phyloP scores from a whole-genome alignment of 2,888 invertebrate species.

The Drosophila pseudotalamancana region DNA sequence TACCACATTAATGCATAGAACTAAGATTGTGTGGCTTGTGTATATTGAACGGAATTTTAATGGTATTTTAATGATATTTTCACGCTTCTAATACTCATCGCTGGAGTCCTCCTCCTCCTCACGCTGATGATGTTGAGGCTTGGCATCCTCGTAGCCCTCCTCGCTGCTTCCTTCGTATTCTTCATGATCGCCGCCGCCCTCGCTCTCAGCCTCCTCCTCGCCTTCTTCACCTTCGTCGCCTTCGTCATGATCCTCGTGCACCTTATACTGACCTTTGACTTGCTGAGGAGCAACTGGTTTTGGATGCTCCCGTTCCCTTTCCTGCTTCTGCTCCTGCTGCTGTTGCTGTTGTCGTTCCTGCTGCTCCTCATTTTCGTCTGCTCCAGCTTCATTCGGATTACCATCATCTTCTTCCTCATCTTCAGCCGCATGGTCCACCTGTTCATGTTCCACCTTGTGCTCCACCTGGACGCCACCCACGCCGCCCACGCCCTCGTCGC shows the following conservation, averaged over 20 bases:
- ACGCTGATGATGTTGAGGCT: slow-evolving; percentile 43
- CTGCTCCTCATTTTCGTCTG: slow-evolving; percentile 1
- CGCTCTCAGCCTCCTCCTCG: slow-evolving; percentile 28
- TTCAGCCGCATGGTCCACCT: slow-evolving; percentile 24
- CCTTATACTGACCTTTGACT: slow-evolving; percentile 42
- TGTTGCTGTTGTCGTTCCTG: slow-evolving; percentile 10
- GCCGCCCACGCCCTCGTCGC: slow-evolving; percentile 31
- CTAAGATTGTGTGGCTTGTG: neutral
- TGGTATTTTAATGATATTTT: too few species aligned
- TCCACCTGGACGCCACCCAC: slow-evolving; percentile 32
- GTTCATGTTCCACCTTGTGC: slow-evolving; percentile 58
- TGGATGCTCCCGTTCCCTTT: neutral
- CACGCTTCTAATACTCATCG: slow-evolving; percentile 51
- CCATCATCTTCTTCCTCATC: slow-evolving; percentile 15
- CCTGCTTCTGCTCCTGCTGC: slow-evolving; percentile 2
- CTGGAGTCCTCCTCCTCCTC: slow-evolving; percentile 47
- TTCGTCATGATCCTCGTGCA: slow-evolving; percentile 53
- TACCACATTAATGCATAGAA: neutral
- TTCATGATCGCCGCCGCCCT: slow-evolving; percentile 58
- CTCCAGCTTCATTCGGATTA: too few species aligned
- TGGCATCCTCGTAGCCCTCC: slow-evolving; percentile 74
- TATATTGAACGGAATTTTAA: neutral
- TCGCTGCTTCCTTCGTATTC: slow-evolving; percentile 66
- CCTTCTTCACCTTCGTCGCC: slow-evolving; percentile 13
- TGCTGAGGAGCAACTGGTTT: neutral